Evolutionary conservation across 2,797 vertebrate genomes (phyloP).

Genomic region (Zenarchopterus dispar): DNA sequence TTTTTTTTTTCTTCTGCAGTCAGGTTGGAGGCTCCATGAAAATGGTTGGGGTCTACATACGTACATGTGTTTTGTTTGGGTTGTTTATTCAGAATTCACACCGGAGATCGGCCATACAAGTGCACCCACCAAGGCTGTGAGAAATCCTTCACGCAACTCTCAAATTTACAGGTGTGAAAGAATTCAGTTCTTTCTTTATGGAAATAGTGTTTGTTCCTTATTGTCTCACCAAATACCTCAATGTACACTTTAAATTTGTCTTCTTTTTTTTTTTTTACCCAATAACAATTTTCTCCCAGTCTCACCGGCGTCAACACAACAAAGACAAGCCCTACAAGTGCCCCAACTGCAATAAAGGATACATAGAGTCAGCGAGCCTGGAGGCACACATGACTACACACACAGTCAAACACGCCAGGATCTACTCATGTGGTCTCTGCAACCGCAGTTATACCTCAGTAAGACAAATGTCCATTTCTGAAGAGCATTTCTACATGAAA

Average conservation of each 20-base stretch:
- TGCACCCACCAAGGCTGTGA: slow-evolving; percentile 96
- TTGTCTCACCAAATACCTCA: neutral
- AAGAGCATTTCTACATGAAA: slow-evolving; percentile 68
- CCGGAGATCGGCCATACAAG: slow-evolving; percentile 97
- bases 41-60: slow-evolving; percentile 13
- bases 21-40: slow-evolving; percentile 30
- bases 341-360: slow-evolving; percentile 97
- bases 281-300: slow-evolving; percentile 76
- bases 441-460: slow-evolving; percentile 98
- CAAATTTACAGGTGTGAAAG: slow-evolving; percentile 93
- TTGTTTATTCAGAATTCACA: slow-evolving; percentile 90
- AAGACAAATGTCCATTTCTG: slow-evolving; percentile 73
- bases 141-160: slow-evolving; percentile 98
- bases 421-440: slow-evolving; percentile 98
- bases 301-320: slow-evolving; percentile 98
- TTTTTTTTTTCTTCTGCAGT: slow-evolving; percentile 8
- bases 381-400: slow-evolving; percentile 97
- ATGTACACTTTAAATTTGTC: slow-evolving; percentile 7
- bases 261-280: neutral
- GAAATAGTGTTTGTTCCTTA: neutral
- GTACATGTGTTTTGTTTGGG: slow-evolving; percentile 23
- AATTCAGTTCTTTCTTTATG: slow-evolving; percentile 8
- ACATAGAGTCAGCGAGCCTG: slow-evolving; percentile 91
- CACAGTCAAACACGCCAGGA: slow-evolving; percentile 97
- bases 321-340: slow-evolving; percentile 99